Conservation (phyloP, 2,797 vertebrate genomes). For the Coccyzus lansbergi region DNA sequence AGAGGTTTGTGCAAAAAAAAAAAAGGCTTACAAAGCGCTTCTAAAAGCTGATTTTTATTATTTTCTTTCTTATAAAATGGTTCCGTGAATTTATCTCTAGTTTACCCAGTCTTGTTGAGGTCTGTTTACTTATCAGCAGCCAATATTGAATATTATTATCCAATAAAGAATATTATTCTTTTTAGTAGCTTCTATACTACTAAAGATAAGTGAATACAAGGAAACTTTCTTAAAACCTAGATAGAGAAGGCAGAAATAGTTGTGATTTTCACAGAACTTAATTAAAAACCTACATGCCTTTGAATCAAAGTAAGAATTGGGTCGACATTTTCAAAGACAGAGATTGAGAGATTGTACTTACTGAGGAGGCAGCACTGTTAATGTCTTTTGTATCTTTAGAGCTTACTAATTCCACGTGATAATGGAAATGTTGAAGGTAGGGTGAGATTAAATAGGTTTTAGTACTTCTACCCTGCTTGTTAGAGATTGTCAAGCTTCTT, state of each 20-base stretch:
- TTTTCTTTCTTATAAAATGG: not conserved
- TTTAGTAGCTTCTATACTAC: not conserved
- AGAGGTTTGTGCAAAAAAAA: conserved; percentile 83
- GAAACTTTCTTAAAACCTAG: not conserved
- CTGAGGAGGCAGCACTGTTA: not conserved
- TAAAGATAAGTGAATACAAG: not conserved
- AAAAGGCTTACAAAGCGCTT: not conserved
- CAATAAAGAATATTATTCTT: not conserved
- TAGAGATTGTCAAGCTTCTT: not conserved
- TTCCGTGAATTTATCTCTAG: not conserved
- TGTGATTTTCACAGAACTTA: not conserved
- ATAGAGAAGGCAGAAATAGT: not conserved
- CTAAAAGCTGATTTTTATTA: not conserved
- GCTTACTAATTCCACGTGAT: not conserved
- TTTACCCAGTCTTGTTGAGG: not conserved
- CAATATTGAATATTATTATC: too few species aligned
- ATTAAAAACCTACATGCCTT: not conserved
- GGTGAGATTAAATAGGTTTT: not conserved
- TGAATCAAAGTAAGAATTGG: not conserved
- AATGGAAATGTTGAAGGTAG: not conserved
- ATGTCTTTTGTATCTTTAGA: not conserved
- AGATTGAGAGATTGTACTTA: not conserved
- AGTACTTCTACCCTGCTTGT: not conserved
- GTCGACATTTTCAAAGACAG: not conserved
- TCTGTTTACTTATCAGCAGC: not conserved